A percentile compares a stretch with the other conserved stretches of the same genome.
Conservation (phyloP, 2,113 vertebrate species). For the Dascyllus trimaculatus region DNA sequence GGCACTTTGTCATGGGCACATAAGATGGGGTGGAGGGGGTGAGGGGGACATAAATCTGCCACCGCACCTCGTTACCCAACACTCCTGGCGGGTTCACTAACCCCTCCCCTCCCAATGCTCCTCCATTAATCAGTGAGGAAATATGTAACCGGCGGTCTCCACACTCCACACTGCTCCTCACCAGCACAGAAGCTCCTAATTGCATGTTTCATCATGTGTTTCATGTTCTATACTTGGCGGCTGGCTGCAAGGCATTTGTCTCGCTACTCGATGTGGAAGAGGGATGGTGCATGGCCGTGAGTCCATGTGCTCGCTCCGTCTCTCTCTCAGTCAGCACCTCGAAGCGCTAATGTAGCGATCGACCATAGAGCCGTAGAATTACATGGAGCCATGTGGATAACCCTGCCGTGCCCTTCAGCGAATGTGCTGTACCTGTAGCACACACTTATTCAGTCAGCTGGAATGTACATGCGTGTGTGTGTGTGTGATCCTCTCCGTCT, state of each 20-base stretch:
- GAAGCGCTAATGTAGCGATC: conserved; percentile 56
- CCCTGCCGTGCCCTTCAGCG: conserved; percentile 67
- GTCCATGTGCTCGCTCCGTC: conserved; percentile 33
- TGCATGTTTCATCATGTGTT: conserved; percentile 83
- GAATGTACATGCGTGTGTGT: neutral
- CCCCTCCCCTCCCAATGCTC: conserved; percentile 69
- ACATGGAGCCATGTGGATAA: conserved; percentile 49
- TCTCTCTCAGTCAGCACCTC: conserved; percentile 45
- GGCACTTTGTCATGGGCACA: conserved; percentile 76
- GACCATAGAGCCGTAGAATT: conserved; percentile 50
- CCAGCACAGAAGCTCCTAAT: conserved; percentile 78
- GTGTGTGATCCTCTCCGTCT: neutral
- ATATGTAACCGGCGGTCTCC: conserved; percentile 73
- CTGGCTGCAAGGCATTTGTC: conserved; percentile 80
- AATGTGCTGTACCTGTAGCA: conserved; percentile 40
- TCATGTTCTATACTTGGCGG: conserved; percentile 76
- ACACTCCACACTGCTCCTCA: conserved; percentile 52
- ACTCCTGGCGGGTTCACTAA: conserved; percentile 64
- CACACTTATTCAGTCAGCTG: neutral
- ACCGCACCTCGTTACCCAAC: conserved; percentile 75
- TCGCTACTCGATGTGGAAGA: conserved; percentile 61
- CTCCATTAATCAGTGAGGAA: conserved; percentile 81
- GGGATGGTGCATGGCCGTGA: conserved; percentile 55
- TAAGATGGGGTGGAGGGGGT: conserved; percentile 44
- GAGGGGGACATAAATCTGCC: conserved; percentile 80